phyloP scores from a whole-genome alignment of 35 echinoderm and acorn worm genomes.

The Patiria miniata region DNA sequence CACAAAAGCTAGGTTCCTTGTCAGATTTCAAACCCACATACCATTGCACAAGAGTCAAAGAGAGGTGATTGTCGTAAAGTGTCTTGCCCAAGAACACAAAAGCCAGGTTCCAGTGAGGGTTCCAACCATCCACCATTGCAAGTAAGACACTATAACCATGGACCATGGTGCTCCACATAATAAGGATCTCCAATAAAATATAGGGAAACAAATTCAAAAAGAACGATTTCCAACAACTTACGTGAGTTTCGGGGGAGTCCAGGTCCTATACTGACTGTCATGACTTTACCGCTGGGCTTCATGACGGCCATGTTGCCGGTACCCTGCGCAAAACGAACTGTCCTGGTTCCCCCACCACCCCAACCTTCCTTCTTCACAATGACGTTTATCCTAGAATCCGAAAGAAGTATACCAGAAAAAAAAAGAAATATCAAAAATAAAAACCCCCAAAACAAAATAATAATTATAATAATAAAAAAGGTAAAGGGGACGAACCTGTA shows the following conservation, averaged over 20 bases:
- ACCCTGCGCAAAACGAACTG: slow-evolving; percentile 64
- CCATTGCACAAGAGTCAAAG: too few species aligned
- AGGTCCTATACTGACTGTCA: slow-evolving; percentile 77
- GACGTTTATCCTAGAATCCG: slow-evolving; percentile 74
- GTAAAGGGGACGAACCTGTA: too few species aligned
- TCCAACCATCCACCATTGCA: too few species aligned
- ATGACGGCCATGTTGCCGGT: slow-evolving; percentile 60
- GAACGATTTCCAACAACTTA: slow-evolving; percentile 27
- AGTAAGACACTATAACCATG: too few species aligned
- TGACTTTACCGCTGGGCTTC: slow-evolving; percentile 66
- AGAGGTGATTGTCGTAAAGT: too few species aligned
- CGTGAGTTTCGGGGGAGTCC: slow-evolving; percentile 84
- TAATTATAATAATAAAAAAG: too few species aligned
- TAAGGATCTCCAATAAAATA: too few species aligned
- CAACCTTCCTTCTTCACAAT: slow-evolving; percentile 98
- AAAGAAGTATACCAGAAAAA: not conserved
- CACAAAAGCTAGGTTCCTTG: too few species aligned
- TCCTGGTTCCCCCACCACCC: slow-evolving; percentile 87
- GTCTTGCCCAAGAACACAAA: too few species aligned
- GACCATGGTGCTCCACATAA: too few species aligned
- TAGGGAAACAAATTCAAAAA: not conserved
- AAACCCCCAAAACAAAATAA: not conserved
- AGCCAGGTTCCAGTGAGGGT: too few species aligned
- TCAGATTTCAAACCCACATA: too few species aligned
- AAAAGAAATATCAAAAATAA: not conserved